phyloP scores from a whole-genome alignment of 1,140 invertebrate genomes.

The Parapsyche elsis region DNA sequence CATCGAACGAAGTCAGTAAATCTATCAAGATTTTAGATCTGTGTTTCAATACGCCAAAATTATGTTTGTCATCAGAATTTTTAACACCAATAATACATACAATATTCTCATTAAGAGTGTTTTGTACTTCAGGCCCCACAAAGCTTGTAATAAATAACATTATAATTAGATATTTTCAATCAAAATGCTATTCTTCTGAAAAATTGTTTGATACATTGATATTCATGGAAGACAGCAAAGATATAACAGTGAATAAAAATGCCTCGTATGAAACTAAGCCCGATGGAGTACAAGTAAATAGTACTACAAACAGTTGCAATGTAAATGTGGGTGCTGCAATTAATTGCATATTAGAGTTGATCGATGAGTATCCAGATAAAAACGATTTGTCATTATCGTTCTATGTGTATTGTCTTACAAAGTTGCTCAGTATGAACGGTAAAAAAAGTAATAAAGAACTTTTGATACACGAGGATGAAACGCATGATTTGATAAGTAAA shows the following conservation, averaged over 20 bases:
- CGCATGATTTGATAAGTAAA: conserved; percentile 59
- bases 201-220: conserved; percentile 46
- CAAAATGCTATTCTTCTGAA: conserved; percentile 28
- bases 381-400: conserved; percentile 42
- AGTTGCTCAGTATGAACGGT: not conserved
- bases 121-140: conserved; percentile 58
- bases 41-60: conserved; percentile 59
- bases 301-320: not conserved
- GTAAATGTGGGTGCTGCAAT: conserved; percentile 43
- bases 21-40: conserved; percentile 64
- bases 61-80: conserved; percentile 58
- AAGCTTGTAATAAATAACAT: conserved; percentile 61
- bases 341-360: conserved; percentile 48
- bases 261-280: conserved; percentile 36
- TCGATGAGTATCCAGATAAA: conserved; percentile 31
- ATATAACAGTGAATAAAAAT: conserved; percentile 39
- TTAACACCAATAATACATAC: conserved; percentile 60
- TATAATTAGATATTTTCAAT: conserved; percentile 59
- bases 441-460: conserved; percentile 58
- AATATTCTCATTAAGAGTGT: conserved; percentile 59
- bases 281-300: conserved; percentile 44
- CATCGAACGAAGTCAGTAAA: conserved; percentile 63
- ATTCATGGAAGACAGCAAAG: conserved; percentile 42
- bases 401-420: conserved; percentile 47
- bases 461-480: conserved; percentile 60